phyloP scores from a whole-genome alignment of 2,888 invertebrate genomes.

The Dione vanillae region DNA sequence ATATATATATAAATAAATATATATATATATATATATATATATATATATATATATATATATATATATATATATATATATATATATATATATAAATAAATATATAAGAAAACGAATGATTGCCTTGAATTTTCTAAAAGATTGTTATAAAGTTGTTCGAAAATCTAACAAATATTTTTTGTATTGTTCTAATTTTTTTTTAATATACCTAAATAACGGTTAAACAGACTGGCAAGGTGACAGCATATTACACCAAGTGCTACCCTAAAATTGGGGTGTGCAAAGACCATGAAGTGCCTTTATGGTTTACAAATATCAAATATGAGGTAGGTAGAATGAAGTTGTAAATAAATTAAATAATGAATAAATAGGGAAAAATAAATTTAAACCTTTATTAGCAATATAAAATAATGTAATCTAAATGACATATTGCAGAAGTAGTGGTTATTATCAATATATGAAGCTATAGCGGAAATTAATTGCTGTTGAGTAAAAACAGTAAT shows the following conservation, averaged over 20 bases:
- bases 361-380: background rate
- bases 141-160: no score
- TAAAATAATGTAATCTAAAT: background rate
- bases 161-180: background rate
- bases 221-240: no score
- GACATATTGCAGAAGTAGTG: background rate
- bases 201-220: background rate
- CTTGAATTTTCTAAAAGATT: no score
- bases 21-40: no score
- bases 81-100: no score
- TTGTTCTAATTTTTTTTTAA: background rate
- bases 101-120: no score
- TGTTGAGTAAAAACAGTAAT: conserved; percentile 25
- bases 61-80: no score
- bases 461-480: background rate
- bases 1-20: no score
- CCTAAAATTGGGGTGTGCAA: conserved; percentile 31
- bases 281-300: conserved; percentile 18
- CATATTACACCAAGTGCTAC: conserved; percentile 4
- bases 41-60: no score
- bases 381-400: no score
- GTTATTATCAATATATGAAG: background rate
- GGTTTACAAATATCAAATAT: background rate
- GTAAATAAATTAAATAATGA: no score
- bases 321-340: no score